A percentile compares a stretch with the other conserved stretches of the same genome.
Conservation (phyloP, 2,797 vertebrate species). For the Meriones psammophilus region DNA sequence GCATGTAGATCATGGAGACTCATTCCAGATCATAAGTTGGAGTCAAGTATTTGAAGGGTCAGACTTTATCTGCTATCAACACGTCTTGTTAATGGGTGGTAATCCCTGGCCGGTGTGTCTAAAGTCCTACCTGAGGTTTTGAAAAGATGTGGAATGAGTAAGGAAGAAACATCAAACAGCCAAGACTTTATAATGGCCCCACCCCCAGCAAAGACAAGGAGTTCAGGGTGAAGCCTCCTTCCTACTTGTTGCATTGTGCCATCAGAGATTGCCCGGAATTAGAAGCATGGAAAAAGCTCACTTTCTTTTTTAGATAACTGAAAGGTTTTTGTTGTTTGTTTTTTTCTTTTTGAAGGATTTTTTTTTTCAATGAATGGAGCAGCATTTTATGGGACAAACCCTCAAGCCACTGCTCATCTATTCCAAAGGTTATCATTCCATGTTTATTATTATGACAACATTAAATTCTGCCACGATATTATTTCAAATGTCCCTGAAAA, state of each 20-base stretch:
- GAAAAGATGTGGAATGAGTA: not conserved
- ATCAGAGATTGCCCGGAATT: not conserved
- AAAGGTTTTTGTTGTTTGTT: not conserved
- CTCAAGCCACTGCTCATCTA: slow-evolving; percentile 18
- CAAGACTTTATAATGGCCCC: not conserved
- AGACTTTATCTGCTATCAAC: slow-evolving; percentile 22
- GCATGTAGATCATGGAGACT: not conserved
- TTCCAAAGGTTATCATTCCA: not conserved
- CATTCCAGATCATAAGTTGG: slow-evolving; percentile 36
- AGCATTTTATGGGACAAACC: slow-evolving; percentile 23
- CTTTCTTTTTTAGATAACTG: not conserved
- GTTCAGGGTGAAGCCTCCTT: not conserved
- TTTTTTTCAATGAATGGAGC: not conserved
- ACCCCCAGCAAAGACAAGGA: not conserved
- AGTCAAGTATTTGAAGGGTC: slow-evolving; percentile 27
- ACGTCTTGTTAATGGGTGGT: not conserved
- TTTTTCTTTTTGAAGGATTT: not conserved
- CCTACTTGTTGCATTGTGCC: not conserved
- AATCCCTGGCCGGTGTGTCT: not conserved
- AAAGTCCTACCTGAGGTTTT: slow-evolving; percentile 8
- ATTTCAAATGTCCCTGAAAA: slow-evolving; percentile 53
- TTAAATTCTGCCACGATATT: not conserved
- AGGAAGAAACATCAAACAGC: slow-evolving; percentile 11
- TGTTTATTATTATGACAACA: not conserved
- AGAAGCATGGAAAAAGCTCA: not conserved